phyloP scores from a whole-genome alignment of 30 jellyfish, hydroid and myxozoan genomes.

The Aurelia sp. region DNA sequence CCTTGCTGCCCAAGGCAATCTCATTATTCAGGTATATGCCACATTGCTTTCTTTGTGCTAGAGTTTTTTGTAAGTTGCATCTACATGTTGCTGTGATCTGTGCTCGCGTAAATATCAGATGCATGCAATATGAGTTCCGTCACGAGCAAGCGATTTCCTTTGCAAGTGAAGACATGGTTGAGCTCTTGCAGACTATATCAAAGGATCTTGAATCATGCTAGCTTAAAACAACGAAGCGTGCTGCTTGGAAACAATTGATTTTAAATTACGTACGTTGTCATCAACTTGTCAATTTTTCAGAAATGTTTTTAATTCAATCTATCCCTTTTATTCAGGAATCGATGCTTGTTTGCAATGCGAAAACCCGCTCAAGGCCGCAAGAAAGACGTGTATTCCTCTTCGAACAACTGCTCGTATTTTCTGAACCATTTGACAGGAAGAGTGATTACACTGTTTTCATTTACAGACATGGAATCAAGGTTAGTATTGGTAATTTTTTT shows the following conservation, averaged over 20 bases:
- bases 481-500: neutral
- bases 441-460: conserved; percentile 77
- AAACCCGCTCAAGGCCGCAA: conserved; percentile 71
- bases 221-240: too few relatives aligned
- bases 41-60: too few relatives aligned
- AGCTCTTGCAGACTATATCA: too few relatives aligned
- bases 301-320: neutral
- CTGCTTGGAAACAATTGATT: too few relatives aligned
- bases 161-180: too few relatives aligned
- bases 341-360: conserved; percentile 86
- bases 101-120: too few relatives aligned
- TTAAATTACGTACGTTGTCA: neutral
- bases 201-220: too few relatives aligned
- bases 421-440: conserved; percentile 91
- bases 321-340: conserved; percentile 62
- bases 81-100: too few relatives aligned
- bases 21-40: conserved; percentile 57
- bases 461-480: conserved; percentile 91
- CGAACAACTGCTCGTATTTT: conserved; percentile 79
- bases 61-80: too few relatives aligned
- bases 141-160: too few relatives aligned
- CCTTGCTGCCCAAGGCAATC: conserved; percentile 84
- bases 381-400: conserved; percentile 92
- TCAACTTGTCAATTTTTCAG: neutral
- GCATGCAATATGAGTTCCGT: too few relatives aligned